Base-by-base conservation (phyloP, 2,888 invertebrate genomes). In the Macrosoma leucophasiata region DNA sequence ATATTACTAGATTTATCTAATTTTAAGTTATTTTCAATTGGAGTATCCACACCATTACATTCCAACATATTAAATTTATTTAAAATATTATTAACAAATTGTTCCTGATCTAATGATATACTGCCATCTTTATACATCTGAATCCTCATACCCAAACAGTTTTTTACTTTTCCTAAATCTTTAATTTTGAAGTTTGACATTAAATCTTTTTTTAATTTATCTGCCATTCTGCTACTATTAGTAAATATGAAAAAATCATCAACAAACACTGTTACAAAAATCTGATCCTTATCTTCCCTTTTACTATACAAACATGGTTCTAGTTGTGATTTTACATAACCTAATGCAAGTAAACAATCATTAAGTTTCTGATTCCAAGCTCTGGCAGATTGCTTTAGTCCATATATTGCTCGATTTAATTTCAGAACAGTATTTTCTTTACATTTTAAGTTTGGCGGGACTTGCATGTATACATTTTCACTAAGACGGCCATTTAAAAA, bases 231-330 rank as follows among this genome's bases (percentile, higher is more conserved):
- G 4, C 13, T 11, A 25, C 6, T 3, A 30, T 22, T 20, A 2
- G 25, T 24, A 39, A 39, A 42, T 5, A 36, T 23, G 1, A 33
- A 26, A 13, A 33, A 12, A 28, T 28, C 28, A 18, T 28, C 28
- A 13, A 50, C 52, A 50, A 35, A 54, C 1, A 53, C 2, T 2
- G 42, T 34, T 11, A 52, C 10, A 19, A 46, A 17, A 2, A 29
- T 37, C 38, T 46, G 54, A 33, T 10, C 14, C 6, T 21, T 20
- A 21, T 21, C 14, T 21, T 5, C 14, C 15, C 22, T 21, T 9
- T 11, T 29, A 14, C 20, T 29, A 14, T 15, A 29, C 2, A 21
- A 15, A 14, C 29, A 29, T 9, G 29, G 29, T 22, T 29, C 22
- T 15, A 8, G 22, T 10, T 14, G 8, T 8, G 21, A 29, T 10